Base-by-base conservation (phyloP, 2,888 invertebrate species). In the Pharmacophagus antenor region DNA sequence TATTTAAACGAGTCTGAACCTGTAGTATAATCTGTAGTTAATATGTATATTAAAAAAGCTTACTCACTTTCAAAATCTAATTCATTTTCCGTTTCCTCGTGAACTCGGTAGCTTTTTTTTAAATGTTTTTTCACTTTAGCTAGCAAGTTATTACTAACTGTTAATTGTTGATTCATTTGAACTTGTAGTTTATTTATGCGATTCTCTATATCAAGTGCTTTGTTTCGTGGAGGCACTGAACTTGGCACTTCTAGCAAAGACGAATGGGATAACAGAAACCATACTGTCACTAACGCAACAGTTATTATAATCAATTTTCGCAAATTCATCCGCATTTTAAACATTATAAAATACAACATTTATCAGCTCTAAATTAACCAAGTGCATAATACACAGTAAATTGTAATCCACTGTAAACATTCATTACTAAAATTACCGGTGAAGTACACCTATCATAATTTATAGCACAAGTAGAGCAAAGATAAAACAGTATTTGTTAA, bases 271-370 rank as follows among this genome's bases (percentile, higher is more conserved):
- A 80, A 68, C 7, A 87, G 47, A 5, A 86, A 63, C 84, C 88
- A 88, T 58, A 88, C 57, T 54, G 82, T 63, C 2, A 77, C 63
- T 7, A 78, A 60, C 17, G 78, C 61, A 15, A 72, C 70, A 42
- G 76, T 67, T 2, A 76, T 65, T 44, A 81, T 55, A 4, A 78
- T 68, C 44, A 85, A 58, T 74, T 82, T 88, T 61, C 77, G 76
- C 46, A 83, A 62, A 67, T 87, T 85, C n/a, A 86, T 56, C 67
- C 90, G 84, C 90, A 90, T 90, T 71, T 76, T 86, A 64, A 56
- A 56, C 49, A 56, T 53, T 31, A 20, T 56, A 22, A 23, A 51
- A 23, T 51, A 46, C 44, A 60, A 42, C 56, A 53, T 66, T 64
- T 62, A 61, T 49, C 57, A 63, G 62, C 60, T 65, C 61, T 68